These are phyloP conservation scores for Scaptomyza pallida DNA, from an alignment of 1,140 invertebrate genomes.

Conservation along the genomic window DNA sequence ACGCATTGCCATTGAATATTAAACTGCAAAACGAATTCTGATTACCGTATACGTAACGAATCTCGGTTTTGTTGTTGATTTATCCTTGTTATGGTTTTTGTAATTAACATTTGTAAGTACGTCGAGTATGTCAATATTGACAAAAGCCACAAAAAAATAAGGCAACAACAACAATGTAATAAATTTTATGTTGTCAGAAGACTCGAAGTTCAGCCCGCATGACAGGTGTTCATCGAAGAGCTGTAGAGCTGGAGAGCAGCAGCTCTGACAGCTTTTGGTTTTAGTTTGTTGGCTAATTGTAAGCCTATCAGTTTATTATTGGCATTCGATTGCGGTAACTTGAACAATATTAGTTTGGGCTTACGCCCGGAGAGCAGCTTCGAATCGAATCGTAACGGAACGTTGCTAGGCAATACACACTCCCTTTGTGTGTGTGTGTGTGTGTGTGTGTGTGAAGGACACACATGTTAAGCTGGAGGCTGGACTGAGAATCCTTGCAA, in stretches of 20 bases:
- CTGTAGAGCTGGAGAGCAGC: too few relatives aligned
- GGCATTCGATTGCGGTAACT: conserved; percentile 25
- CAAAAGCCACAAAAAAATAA: conserved; percentile 21
- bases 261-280: not conserved
- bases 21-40: not conserved
- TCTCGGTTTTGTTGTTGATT: conserved; percentile 12
- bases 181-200: conserved; percentile 27
- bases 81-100: conserved; percentile 8
- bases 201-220: conserved; percentile 15
- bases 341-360: not conserved
- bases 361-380: not conserved
- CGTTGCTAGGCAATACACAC: conserved; percentile 17
- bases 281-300: conserved; percentile 32
- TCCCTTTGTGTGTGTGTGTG: too few relatives aligned
- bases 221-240: conserved; percentile 34
- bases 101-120: conserved; percentile 62
- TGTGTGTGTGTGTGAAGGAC: conserved; percentile 6
- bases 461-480: conserved; percentile 3
- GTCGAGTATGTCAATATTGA: conserved; percentile 60
- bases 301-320: conserved; percentile 38
- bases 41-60: not conserved
- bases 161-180: conserved; percentile 29
- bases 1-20: conserved; percentile 42
- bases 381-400: not conserved
- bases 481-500: not conserved